These are phyloP conservation scores for Apamea epomidion DNA, from an alignment of 2,888 invertebrate genomes.

Conservation along the genomic window DNA sequence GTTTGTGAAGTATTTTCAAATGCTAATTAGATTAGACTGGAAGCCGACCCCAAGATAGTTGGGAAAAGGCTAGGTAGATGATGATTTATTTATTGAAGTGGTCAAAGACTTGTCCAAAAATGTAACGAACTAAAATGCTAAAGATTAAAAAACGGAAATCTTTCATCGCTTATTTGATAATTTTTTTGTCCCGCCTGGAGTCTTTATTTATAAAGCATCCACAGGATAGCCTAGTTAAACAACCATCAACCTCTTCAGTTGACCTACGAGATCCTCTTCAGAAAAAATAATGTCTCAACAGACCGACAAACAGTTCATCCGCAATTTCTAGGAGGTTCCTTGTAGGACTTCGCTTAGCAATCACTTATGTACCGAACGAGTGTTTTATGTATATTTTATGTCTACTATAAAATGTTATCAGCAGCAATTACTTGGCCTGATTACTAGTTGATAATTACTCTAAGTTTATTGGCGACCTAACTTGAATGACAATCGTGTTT, in stretches of 20 bases:
- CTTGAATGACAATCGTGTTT: constrained; percentile 35
- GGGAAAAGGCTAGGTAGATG: neutral
- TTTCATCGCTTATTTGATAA: neutral
- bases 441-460: constrained; percentile 69
- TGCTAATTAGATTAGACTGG: too few species aligned
- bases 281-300: neutral
- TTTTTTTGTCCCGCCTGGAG: neutral
- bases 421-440: constrained; percentile 68
- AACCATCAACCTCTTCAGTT: neutral
- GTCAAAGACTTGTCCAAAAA: neutral
- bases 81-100: neutral
- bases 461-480: constrained; percentile 50
- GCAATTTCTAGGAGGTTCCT: constrained; percentile 11
- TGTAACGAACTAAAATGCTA: neutral
- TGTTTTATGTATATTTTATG: constrained; percentile 78
- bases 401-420: constrained; percentile 75
- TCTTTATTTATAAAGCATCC: neutral
- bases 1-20: too few species aligned
- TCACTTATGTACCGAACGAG: constrained; percentile 74
- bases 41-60: too few species aligned
- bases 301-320: neutral
- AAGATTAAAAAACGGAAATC: neutral
- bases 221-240: neutral
- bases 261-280: neutral
- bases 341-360: constrained; percentile 64